phyloP scores from a whole-genome alignment of 2,113 vertebrate species.

The Oxyruncus cristatus region DNA sequence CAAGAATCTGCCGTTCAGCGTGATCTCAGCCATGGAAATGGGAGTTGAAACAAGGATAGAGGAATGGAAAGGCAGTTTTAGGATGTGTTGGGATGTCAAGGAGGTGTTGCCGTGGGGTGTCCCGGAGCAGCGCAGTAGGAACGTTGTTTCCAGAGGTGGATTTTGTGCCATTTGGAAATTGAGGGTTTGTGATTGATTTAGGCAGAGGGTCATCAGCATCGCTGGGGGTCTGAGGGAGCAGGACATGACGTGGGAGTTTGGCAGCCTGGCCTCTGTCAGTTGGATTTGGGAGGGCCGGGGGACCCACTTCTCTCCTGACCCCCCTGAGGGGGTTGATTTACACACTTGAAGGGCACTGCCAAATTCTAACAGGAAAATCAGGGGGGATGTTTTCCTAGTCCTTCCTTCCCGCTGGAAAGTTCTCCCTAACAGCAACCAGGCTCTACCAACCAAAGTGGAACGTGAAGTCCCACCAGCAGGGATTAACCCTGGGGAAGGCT shows the following conservation, averaged over 20 bases:
- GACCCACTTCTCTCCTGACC: rapidly evolving
- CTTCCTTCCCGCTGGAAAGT: background rate
- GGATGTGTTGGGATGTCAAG: background rate
- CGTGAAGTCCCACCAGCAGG: background rate
- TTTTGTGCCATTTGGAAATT: rapidly evolving
- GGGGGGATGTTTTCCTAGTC: background rate
- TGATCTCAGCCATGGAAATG: background rate
- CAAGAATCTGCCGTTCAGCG: background rate
- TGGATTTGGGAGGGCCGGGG: background rate
- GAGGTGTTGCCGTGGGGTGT: background rate
- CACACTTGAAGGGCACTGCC: background rate
- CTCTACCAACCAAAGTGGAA: background rate
- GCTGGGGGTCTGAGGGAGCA: background rate
- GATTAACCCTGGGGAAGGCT: background rate
- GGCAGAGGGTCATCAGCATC: rapidly evolving
- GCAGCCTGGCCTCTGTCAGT: background rate
- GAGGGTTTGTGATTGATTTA: too few relatives aligned
- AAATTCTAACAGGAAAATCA: rapidly evolving
- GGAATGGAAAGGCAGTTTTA: background rate
- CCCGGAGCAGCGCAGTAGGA: background rate
- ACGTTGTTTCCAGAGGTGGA: background rate
- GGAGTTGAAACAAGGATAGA: background rate
- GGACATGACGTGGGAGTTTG: background rate
- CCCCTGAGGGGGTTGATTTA: too few relatives aligned
- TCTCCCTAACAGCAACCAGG: background rate